A percentile compares a stretch with the other conserved stretches of the same genome.
Evolutionary conservation across 2,113 vertebrate genomes (phyloP).

Genomic region (Entomyzon cyanotis): DNA sequence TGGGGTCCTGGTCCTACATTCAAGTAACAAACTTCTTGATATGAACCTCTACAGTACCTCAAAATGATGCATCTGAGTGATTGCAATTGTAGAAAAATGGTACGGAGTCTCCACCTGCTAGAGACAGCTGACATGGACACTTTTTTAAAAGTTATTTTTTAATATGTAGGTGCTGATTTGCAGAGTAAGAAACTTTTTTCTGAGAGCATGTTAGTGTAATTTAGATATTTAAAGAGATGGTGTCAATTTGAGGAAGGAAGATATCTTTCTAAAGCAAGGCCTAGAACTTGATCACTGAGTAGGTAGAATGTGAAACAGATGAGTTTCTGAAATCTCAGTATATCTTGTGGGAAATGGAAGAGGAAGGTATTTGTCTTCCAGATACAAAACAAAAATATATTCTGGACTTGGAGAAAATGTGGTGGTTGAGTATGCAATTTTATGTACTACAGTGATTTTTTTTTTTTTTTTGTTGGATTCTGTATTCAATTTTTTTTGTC

Average conservation of each 20-base stretch:
- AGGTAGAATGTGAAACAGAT: neutral
- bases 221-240: neutral
- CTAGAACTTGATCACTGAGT: neutral
- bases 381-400: neutral
- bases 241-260: neutral
- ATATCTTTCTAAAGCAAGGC: neutral
- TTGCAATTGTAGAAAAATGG: accelerated
- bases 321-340: neutral
- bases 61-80: neutral
- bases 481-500: neutral
- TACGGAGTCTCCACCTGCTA: neutral
- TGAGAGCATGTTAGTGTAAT: neutral
- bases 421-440: neutral
- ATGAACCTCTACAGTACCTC: neutral
- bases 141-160: neutral
- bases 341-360: neutral
- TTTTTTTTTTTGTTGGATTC: neutral
- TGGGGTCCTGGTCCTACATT: neutral
- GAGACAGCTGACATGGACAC: neutral
- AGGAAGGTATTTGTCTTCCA: neutral
- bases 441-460: neutral
- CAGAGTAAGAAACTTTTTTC: neutral
- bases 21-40: neutral
- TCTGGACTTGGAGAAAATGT: neutral
- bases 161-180: neutral